A percentile compares a stretch with the other conserved stretches of the same genome.
Evolutionary conservation across 2,797 vertebrate species (phyloP).

Genomic region (Jordanella pulchra): DNA sequence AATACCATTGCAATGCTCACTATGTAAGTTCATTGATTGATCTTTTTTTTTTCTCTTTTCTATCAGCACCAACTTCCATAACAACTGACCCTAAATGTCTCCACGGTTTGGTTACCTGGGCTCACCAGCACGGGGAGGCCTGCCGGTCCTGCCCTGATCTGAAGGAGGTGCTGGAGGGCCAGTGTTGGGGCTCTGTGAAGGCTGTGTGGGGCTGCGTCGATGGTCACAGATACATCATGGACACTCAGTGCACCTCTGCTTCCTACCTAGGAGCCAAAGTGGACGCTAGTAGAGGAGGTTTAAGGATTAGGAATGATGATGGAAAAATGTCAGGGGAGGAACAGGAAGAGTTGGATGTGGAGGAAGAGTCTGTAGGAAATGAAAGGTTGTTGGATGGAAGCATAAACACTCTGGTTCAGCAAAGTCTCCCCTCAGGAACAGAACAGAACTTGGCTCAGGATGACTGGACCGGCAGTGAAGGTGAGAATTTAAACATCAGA

Average conservation of each 20-base stretch:
- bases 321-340: slow-evolving; percentile 39
- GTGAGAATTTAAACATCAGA: slow-evolving; percentile 44
- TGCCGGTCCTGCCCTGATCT: slow-evolving; percentile 85
- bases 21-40: neutral
- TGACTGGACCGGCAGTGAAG: slow-evolving; percentile 46
- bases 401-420: slow-evolving; percentile 23
- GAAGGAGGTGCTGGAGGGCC: slow-evolving; percentile 85
- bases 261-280: slow-evolving; percentile 26
- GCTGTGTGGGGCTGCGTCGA: slow-evolving; percentile 87
- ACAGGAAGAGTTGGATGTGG: slow-evolving; percentile 18
- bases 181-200: slow-evolving; percentile 84
- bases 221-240: slow-evolving; percentile 90
- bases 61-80: slow-evolving; percentile 64
- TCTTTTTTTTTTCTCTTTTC: neutral
- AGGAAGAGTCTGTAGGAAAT: slow-evolving; percentile 15
- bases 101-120: slow-evolving; percentile 87
- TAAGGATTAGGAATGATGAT: slow-evolving; percentile 12
- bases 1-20: neutral
- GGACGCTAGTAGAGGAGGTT: neutral
- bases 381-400: slow-evolving; percentile 8
- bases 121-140: slow-evolving; percentile 84
- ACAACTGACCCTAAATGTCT: slow-evolving; percentile 86
- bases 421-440: neutral
- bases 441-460: slow-evolving; percentile 41
- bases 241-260: slow-evolving; percentile 54